phyloP scores from a whole-genome alignment of 2,797 vertebrate species.

The Kryptolebias ocellatus region DNA sequence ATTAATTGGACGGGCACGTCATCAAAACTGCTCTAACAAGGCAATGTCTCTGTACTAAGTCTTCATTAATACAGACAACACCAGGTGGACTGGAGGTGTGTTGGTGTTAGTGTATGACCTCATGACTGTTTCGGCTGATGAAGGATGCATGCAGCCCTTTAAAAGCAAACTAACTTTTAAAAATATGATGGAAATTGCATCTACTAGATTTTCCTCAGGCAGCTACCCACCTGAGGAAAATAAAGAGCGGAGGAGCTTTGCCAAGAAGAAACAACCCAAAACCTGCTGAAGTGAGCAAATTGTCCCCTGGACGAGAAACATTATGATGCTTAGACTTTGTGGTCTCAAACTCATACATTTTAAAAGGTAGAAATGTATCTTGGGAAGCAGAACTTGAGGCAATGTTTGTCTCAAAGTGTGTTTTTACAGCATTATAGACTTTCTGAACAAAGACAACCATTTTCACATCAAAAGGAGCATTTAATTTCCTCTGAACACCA shows the following conservation, averaged over 20 bases:
- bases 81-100: slow-evolving; percentile 19
- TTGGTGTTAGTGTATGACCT: background rate
- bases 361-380: background rate
- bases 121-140: background rate
- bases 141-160: slow-evolving; percentile 1
- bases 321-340: background rate
- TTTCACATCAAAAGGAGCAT: background rate
- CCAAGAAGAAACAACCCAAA: background rate
- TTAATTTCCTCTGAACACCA: slow-evolving; percentile 5
- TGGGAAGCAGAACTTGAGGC: background rate
- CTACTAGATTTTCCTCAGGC: background rate
- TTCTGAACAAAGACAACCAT: slow-evolving; percentile 17
- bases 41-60: slow-evolving; percentile 25
- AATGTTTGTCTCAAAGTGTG: background rate
- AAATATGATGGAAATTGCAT: slow-evolving; percentile 11
- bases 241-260: slow-evolving; percentile 3
- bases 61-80: slow-evolving; percentile 20
- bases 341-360: background rate
- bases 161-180: slow-evolving; percentile 20
- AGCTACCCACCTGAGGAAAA: slow-evolving; percentile 23
- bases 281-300: background rate
- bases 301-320: background rate
- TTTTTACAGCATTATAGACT: background rate
- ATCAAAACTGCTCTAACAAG: slow-evolving; percentile 62
- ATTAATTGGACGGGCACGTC: slow-evolving; percentile 69